These are phyloP conservation scores for Mus spicilegus DNA, from an alignment of 2,113 vertebrate genomes.

Conservation along the genomic window DNA sequence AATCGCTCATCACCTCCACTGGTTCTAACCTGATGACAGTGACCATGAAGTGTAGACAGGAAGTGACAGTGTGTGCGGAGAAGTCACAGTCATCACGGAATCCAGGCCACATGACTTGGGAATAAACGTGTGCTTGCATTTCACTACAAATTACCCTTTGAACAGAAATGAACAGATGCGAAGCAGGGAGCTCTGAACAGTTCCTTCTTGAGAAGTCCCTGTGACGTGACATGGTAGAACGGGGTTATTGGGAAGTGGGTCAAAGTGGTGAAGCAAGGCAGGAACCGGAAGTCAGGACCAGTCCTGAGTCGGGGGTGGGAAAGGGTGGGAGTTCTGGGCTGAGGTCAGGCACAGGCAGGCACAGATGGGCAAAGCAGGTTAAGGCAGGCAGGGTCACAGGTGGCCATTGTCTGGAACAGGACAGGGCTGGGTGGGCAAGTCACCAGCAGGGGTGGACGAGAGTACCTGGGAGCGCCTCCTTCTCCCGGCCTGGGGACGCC, in stretches of 20 bases:
- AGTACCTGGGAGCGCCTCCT: slow-evolving; percentile 77
- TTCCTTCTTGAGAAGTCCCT: not conserved
- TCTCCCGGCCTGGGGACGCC: slow-evolving; percentile 73
- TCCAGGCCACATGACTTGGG: not conserved
- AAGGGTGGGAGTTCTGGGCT: slow-evolving; percentile 47
- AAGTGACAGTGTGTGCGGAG: not conserved
- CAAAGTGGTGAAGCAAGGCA: slow-evolving; percentile 52
- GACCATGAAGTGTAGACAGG: not conserved
- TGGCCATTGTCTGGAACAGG: slow-evolving; percentile 62
- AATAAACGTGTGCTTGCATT: not conserved
- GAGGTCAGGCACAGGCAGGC: slow-evolving; percentile 65
- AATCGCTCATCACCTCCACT: not conserved
- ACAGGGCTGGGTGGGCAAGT: slow-evolving; percentile 65
- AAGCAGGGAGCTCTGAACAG: not conserved
- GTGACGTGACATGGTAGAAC: not conserved
- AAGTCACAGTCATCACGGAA: not conserved
- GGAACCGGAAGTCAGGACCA: slow-evolving; percentile 60
- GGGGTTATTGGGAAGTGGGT: not conserved
- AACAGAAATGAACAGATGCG: slow-evolving; percentile 6
- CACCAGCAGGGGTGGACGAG: slow-evolving; percentile 69
- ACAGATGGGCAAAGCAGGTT: slow-evolving; percentile 67
- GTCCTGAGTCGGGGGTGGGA: not conserved
- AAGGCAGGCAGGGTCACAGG: slow-evolving; percentile 64
- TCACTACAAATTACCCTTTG: slow-evolving; percentile 30
- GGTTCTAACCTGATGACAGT: not conserved